Percentiles rank a stretch among this genome's conserved stretches.
These are phyloP conservation scores for Catagonus wagneri DNA, from an alignment of 2,113 vertebrate genomes.

Conservation along the genomic window DNA sequence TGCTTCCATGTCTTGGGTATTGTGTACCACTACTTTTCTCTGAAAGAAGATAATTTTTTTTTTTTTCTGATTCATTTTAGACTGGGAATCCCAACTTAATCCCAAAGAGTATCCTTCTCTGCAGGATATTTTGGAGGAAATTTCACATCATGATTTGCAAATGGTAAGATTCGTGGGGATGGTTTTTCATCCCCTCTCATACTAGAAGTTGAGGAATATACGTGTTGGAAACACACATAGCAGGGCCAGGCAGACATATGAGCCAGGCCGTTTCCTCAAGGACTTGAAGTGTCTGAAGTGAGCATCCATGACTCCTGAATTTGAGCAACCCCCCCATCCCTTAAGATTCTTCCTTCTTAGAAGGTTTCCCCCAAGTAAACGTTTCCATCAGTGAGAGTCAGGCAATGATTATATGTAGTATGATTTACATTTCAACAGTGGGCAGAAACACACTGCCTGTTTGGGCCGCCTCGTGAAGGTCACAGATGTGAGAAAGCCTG, in stretches of 20 bases:
- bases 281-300: background rate
- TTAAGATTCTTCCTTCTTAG: background rate
- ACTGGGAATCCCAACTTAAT: conserved; percentile 2
- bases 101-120: background rate
- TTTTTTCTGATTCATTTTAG: conserved; percentile 16
- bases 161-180: conserved; percentile 12
- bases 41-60: background rate
- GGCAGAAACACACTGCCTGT: background rate
- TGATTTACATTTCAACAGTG: background rate
- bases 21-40: background rate
- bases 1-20: no score
- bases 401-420: background rate
- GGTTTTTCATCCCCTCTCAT: background rate
- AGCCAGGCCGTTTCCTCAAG: background rate
- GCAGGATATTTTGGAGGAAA: conserved; percentile 24
- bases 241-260: background rate
- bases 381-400: background rate
- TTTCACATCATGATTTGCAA: background rate
- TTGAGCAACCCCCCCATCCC: background rate
- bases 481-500: background rate
- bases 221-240: background rate
- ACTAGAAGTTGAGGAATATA: background rate
- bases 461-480: background rate
- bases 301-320: background rate
- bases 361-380: background rate